A percentile compares a stretch with the other conserved stretches of the same genome.
phyloP scores from a whole-genome alignment of 2,113 vertebrate species.

The Cairina moschata region DNA sequence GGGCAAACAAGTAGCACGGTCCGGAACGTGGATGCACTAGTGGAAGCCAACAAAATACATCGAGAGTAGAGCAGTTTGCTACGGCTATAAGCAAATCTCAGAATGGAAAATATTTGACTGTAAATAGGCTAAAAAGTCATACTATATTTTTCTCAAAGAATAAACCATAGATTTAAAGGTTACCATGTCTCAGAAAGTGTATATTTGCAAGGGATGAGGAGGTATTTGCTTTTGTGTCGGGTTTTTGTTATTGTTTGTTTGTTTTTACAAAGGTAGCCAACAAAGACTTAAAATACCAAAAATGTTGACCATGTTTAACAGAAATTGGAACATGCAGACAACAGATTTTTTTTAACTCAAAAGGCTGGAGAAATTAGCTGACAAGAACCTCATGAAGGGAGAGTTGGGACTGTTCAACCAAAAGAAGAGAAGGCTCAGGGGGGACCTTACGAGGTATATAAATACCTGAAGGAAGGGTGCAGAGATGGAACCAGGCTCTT shows the following conservation, averaged over 20 bases:
- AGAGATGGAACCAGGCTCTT: neutral
- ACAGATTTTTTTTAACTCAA: neutral
- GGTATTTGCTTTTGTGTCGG: neutral
- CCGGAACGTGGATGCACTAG: neutral
- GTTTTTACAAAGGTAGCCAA: neutral
- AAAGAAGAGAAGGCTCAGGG: neutral
- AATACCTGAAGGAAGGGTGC: neutral
- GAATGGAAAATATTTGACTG: slow-evolving; percentile 44
- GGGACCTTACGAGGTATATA: neutral
- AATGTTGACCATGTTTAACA: neutral
- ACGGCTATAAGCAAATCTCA: slow-evolving; percentile 15
- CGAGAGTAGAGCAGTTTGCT: neutral
- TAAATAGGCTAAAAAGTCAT: slow-evolving; percentile 35
- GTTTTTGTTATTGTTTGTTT: neutral
- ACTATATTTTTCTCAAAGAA: slow-evolving; percentile 4
- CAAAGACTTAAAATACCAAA: slow-evolving; percentile 21
- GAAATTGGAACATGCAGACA: neutral
- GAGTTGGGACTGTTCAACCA: neutral
- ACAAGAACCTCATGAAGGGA: neutral
- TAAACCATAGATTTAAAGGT: slow-evolving; percentile 16
- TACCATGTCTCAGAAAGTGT: neutral
- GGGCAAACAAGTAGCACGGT: neutral
- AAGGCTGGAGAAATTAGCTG: neutral
- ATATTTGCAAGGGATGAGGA: neutral
- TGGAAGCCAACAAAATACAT: neutral